Conservation (phyloP, 2,113 vertebrate genomes). For the Misgurnus mizolepis region DNA sequence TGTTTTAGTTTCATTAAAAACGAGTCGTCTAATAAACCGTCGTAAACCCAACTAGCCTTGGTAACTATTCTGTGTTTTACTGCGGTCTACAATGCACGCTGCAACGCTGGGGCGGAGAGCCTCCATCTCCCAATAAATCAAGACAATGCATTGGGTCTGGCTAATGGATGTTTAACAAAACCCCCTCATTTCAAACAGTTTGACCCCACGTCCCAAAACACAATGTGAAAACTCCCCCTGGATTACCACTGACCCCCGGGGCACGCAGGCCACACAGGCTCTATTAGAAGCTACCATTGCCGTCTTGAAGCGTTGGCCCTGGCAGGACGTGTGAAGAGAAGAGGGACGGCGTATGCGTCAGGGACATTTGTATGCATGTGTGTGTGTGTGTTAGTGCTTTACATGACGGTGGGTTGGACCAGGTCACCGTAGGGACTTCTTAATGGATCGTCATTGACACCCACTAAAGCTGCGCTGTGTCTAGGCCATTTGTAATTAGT, state of each 20-base stretch:
- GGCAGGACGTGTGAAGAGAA: slow-evolving; percentile 53
- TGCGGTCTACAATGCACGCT: neutral
- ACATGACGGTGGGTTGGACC: slow-evolving; percentile 78
- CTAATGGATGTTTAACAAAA: slow-evolving; percentile 86
- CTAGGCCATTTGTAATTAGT: slow-evolving; percentile 80
- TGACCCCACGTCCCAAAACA: slow-evolving; percentile 77
- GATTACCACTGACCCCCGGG: slow-evolving; percentile 76
- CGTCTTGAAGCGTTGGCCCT: slow-evolving; percentile 58
- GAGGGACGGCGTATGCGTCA: slow-evolving; percentile 35
- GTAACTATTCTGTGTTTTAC: slow-evolving; percentile 16
- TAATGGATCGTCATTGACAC: slow-evolving; percentile 82
- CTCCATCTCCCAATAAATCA: slow-evolving; percentile 76
- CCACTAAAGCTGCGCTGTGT: slow-evolving; percentile 72
- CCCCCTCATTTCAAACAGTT: slow-evolving; percentile 79
- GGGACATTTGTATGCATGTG: slow-evolving; percentile 37
- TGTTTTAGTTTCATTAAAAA: too few relatives aligned
- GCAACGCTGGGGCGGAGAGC: slow-evolving; percentile 31
- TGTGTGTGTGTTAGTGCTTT: slow-evolving; percentile 60
- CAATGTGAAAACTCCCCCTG: slow-evolving; percentile 81
- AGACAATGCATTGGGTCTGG: slow-evolving; percentile 68
- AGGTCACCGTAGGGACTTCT: slow-evolving; percentile 79
- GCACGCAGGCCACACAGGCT: slow-evolving; percentile 68
- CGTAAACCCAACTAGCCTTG: too few relatives aligned
- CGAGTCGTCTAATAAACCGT: too few relatives aligned
- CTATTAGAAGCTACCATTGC: slow-evolving; percentile 75